Percentiles rank a stretch among this genome's conserved stretches.
phyloP scores from a whole-genome alignment of 2,113 vertebrate species.

The Indicator maculatus region DNA sequence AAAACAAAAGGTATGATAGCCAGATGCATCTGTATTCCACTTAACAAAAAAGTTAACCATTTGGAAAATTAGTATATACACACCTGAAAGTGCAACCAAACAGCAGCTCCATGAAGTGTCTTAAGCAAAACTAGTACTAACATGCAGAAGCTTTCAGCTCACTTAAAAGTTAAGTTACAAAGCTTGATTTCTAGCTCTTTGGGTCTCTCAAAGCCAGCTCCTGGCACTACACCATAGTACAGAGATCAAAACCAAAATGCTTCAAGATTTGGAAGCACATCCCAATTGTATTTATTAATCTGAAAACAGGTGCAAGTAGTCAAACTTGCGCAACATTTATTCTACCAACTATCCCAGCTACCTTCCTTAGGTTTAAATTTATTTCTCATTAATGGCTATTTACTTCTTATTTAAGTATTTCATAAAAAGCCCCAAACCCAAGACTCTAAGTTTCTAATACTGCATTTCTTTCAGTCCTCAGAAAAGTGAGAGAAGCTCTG shows the following conservation, averaged over 20 bases:
- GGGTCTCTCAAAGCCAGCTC: background rate
- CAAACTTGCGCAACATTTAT: background rate
- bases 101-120: background rate
- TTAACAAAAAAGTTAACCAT: background rate
- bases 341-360: background rate
- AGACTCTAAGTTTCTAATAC: background rate
- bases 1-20: background rate
- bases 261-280: background rate
- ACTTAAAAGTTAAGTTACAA: background rate
- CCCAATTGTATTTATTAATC: background rate
- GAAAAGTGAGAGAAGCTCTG: background rate
- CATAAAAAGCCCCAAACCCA: background rate
- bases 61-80: background rate
- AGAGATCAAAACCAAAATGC: background rate
- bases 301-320: background rate
- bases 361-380: background rate
- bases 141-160: background rate
- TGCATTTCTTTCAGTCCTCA: background rate
- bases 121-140: background rate
- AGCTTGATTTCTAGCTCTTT: background rate
- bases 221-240: background rate
- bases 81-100: background rate
- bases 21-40: background rate
- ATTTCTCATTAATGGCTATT: background rate
- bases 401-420: background rate